Percentiles rank a stretch among this genome's conserved stretches.
Conservation (phyloP, 2,797 vertebrate genomes). For the Enoplosus armatus region DNA sequence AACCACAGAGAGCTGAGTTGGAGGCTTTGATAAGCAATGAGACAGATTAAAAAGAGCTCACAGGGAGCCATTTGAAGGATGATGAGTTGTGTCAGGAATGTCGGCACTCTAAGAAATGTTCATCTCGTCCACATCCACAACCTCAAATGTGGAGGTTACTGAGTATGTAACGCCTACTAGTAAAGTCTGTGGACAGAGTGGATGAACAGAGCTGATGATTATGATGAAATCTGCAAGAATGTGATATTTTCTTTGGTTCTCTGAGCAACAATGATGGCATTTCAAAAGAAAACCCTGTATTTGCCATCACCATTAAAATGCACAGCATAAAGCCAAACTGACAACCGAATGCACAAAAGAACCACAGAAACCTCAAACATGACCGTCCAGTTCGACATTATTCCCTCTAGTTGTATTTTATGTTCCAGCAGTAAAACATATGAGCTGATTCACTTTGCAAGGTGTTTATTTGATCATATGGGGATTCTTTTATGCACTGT, state of each 20-base stretch:
- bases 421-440: constrained; percentile 36
- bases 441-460: constrained; percentile 21
- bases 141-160: neutral
- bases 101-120: neutral
- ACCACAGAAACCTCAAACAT: constrained; percentile 5
- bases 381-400: neutral
- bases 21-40: constrained; percentile 12
- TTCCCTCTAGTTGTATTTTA: neutral
- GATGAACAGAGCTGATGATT: neutral
- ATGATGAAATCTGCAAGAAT: neutral
- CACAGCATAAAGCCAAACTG: constrained; percentile 2
- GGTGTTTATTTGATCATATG: constrained; percentile 12
- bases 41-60: constrained; percentile 10
- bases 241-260: constrained; percentile 4
- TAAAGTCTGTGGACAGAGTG: neutral
- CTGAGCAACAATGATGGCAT: constrained; percentile 4
- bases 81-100: neutral
- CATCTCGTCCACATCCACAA: too few species aligned
- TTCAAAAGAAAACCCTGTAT: constrained; percentile 30
- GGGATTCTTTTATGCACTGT: constrained; percentile 14
- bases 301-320: neutral
- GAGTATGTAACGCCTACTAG: neutral
- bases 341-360: constrained; percentile 13
- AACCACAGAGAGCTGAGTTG: constrained; percentile 6
- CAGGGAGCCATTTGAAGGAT: constrained; percentile 12